Evolutionary conservation across 2,113 vertebrate genomes (phyloP), one percentile per base, ranked within the genome.

Genomic region (Mastomys coucha): DNA sequence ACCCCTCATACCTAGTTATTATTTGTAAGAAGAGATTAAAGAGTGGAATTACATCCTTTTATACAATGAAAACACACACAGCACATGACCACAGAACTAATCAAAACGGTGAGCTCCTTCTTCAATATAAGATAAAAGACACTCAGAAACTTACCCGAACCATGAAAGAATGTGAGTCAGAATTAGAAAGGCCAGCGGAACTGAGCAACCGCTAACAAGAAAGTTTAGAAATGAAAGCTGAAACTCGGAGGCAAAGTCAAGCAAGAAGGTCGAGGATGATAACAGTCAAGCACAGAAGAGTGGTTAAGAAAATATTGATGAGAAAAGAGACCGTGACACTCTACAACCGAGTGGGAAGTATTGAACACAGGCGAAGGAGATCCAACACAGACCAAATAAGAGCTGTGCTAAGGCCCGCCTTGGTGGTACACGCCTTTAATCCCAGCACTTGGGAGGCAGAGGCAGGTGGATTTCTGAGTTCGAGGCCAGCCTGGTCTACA

Each of bases 1-100:
- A 96, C 73, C 88, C 88, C 36, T n/a, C 45, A 90, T 49, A 87
- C 51, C 42, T 88, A 85, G n/a, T 88, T 76, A 72, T 89, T 86
- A 92, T 93, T 78, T 91, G 88, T 56, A 90, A 89, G 67, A 77
- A 60, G 67, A 93, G 78, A 92, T 89, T 86, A 91, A 81, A 75
- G 88, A 89, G 88, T 45, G 17, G 88, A 89, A 89, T 75, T 73
- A 89, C 88, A 76, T 63, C 67, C 56, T 45, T 63, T 76, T 45
- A 76, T 63, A 60, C 53, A 76, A 75, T 76, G 53, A 76, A 31
- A 76, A 60, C 70, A 89, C 70, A 76, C n/a, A 45, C 33, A 76
- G 73, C 53, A 76, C 56, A 76, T 45, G 88, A 45, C 88, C 88
- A 63, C 53, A 63, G 88, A 72, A 19, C 86, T 73, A 56, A 89